Conservation (phyloP, 37 sponge, comb jelly and placozoan genomes). For the Crambe crambe region DNA sequence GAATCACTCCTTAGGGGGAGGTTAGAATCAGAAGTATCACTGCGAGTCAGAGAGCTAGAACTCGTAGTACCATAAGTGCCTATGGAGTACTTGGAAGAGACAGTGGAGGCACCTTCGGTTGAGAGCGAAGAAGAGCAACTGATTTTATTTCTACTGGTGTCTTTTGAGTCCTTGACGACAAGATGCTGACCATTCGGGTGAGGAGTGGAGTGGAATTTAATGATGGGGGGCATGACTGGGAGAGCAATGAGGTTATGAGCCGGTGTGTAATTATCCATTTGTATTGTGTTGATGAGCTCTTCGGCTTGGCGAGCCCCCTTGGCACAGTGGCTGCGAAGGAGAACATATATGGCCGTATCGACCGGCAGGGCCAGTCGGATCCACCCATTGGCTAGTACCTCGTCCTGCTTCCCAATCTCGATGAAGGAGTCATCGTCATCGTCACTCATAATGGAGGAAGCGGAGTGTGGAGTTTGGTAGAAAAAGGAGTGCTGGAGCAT, state of each 20-base stretch:
- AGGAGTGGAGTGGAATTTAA: background rate
- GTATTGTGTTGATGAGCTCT: slow-evolving; percentile 23
- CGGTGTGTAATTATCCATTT: slow-evolving; percentile 2
- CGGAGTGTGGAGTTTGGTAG: background rate
- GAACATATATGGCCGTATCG: slow-evolving; percentile 59
- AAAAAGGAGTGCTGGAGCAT: slow-evolving; percentile 30
- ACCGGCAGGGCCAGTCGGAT: slow-evolving; percentile 39
- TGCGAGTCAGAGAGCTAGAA: background rate
- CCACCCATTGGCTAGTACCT: slow-evolving; percentile 34
- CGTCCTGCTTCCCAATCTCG: background rate
- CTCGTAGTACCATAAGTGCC: background rate
- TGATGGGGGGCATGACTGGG: slow-evolving; percentile 24
- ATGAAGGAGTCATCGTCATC: background rate
- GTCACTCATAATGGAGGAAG: background rate
- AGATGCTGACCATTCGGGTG: background rate
- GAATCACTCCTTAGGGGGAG: background rate
- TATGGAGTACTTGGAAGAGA: background rate
- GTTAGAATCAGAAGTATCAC: background rate
- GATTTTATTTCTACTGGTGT: background rate
- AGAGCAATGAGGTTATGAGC: background rate
- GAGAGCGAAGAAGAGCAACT: background rate
- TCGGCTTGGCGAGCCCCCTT: slow-evolving; percentile 61
- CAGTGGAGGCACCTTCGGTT: background rate
- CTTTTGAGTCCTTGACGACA: background rate
- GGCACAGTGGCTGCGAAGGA: slow-evolving; percentile 48